Evolutionary conservation across 2,888 invertebrate genomes (phyloP).

Genomic region (Drosophila longiperda): DNA sequence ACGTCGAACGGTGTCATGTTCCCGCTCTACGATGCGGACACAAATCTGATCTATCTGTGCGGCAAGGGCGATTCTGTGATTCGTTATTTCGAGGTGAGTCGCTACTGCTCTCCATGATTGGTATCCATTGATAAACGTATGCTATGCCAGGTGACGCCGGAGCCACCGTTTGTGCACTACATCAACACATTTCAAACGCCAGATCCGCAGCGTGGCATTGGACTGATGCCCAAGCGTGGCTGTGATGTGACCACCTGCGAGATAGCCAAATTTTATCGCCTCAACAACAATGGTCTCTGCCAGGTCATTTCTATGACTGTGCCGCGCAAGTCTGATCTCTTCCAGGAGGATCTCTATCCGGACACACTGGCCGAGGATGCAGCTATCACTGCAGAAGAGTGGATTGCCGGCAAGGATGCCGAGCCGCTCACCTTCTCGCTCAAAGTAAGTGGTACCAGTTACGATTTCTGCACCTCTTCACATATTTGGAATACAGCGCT

Average conservation of each 20-base stretch:
- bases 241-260: conserved; percentile 97
- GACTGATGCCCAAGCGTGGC: conserved; percentile 99
- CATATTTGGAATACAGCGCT: conserved; percentile 78
- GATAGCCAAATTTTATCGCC: conserved; percentile 96
- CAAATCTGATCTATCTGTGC: conserved; percentile 96
- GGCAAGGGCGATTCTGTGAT: conserved; percentile 99
- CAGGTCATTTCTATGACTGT: conserved; percentile 98
- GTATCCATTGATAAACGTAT: neutral
- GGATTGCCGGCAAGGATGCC: conserved; percentile 94
- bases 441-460: conserved; percentile 88
- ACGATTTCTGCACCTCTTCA: conserved; percentile 24
- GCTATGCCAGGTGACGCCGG: conserved; percentile 91
- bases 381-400: conserved; percentile 95
- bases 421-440: conserved; percentile 96
- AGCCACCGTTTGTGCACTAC: conserved; percentile 97
- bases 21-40: conserved; percentile 98
- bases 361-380: conserved; percentile 97
- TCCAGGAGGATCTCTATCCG: conserved; percentile 98
- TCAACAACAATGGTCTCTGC: conserved; percentile 97
- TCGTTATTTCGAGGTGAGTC: conserved; percentile 91
- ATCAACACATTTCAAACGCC: conserved; percentile 98
- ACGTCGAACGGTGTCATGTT: conserved; percentile 99
- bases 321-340: conserved; percentile 97
- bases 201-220: conserved; percentile 98
- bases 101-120: too few species aligned